These are phyloP conservation scores for Equus przewalskii DNA, from an alignment of 2,113 vertebrate genomes.

Conservation along the genomic window DNA sequence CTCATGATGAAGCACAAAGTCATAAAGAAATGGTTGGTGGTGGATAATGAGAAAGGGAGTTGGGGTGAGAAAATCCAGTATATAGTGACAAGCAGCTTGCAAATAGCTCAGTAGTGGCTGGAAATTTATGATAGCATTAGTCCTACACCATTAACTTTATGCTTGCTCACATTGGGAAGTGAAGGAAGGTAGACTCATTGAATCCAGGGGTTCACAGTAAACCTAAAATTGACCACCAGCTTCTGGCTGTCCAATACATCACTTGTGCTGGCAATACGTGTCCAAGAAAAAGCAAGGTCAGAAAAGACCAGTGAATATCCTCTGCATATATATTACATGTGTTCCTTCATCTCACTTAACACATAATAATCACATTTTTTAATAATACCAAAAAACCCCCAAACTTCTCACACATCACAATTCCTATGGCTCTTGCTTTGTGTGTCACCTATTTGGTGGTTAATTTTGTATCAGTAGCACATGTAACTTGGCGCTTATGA, in stretches of 20 bases:
- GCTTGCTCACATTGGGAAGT: neutral
- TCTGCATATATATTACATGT: neutral
- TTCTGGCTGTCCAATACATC: neutral
- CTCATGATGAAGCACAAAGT: slow-evolving; percentile 35
- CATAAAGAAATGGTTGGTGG: slow-evolving; percentile 41
- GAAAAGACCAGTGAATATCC: neutral
- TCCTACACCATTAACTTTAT: slow-evolving; percentile 64
- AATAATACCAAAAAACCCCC: neutral
- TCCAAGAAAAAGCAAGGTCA: neutral
- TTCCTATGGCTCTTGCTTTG: neutral
- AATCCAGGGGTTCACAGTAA: slow-evolving; percentile 1
- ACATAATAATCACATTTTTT: neutral
- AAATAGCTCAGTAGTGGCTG: slow-evolving; percentile 26
- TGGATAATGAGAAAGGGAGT: slow-evolving; percentile 37
- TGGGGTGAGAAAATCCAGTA: slow-evolving; percentile 16
- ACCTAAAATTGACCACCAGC: neutral
- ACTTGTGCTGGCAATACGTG: neutral
- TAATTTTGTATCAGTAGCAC: neutral
- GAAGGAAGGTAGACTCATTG: slow-evolving; percentile 55
- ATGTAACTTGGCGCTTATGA: neutral
- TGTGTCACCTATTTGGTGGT: neutral
- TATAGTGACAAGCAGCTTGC: slow-evolving; percentile 40
- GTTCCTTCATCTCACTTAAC: neutral
- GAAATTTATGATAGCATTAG: slow-evolving; percentile 67
- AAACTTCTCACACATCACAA: neutral